Evolutionary conservation across 2,888 invertebrate species (phyloP).

Genomic region (Cantharis flavilabris): DNA sequence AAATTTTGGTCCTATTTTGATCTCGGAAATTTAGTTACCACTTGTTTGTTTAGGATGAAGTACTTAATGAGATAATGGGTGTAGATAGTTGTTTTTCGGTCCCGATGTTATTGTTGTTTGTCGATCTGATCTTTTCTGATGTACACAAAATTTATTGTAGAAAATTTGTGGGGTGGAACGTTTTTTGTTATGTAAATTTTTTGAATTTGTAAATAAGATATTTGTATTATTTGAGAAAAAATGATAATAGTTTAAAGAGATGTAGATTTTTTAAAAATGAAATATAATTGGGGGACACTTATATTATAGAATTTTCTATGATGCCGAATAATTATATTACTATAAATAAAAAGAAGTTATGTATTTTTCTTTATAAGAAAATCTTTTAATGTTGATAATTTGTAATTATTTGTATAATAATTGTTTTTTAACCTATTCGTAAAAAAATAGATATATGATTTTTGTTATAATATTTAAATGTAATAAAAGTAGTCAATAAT

Average conservation of each 20-base stretch:
- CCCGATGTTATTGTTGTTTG: background rate
- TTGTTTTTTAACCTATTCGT: constrained; percentile 47
- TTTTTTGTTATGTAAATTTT: background rate
- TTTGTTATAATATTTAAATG: constrained; percentile 51
- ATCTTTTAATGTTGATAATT: constrained; percentile 52
- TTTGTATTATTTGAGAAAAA: background rate
- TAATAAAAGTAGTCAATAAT: constrained; percentile 32
- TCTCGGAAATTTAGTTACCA: background rate
- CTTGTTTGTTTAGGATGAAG: background rate
- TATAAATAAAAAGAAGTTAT: constrained; percentile 16
- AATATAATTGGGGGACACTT: background rate
- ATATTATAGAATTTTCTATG: constrained; percentile 46
- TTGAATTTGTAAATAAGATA: background rate
- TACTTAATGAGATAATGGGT: background rate
- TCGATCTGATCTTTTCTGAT: background rate
- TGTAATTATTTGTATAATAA: constrained; percentile 56
- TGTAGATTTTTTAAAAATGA: constrained; percentile 4
- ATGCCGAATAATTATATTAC: constrained; percentile 26
- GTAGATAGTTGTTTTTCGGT: background rate
- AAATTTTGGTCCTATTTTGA: background rate
- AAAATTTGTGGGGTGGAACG: background rate
- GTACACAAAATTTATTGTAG: background rate
- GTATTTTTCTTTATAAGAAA: constrained; percentile 54
- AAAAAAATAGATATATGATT: constrained; percentile 48
- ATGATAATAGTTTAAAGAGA: background rate